A percentile compares a stretch with the other conserved stretches of the same genome.
These are phyloP conservation scores for Anser brachyrhynchus DNA, from an alignment of 2,113 vertebrate species.

Conservation along the genomic window DNA sequence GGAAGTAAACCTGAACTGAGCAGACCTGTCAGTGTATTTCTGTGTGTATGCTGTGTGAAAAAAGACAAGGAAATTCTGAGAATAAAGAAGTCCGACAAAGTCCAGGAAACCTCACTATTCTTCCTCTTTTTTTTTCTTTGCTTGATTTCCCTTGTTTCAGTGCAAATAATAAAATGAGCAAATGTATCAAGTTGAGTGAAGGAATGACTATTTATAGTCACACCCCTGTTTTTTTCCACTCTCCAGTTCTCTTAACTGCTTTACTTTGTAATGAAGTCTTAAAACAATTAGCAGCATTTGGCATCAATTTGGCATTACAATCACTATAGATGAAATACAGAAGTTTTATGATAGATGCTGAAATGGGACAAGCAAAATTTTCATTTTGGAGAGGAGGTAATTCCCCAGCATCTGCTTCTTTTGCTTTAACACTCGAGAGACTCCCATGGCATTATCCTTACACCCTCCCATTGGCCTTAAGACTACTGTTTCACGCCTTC, in stretches of 20 bases:
- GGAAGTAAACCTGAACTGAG: slow-evolving; percentile 14
- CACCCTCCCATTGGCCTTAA: background rate
- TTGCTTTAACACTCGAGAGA: background rate
- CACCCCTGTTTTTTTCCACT: background rate
- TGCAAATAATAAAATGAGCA: background rate
- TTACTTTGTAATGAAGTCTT: background rate
- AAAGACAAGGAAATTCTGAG: slow-evolving; percentile 15
- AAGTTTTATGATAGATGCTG: background rate
- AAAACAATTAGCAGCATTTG: background rate
- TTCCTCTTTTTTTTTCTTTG: background rate
- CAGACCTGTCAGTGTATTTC: background rate
- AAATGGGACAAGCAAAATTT: background rate
- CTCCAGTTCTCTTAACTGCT: background rate
- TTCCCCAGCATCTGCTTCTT: background rate
- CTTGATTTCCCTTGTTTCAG: background rate
- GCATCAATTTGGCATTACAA: background rate
- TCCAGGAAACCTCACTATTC: background rate
- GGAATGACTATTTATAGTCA: background rate
- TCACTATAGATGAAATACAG: background rate
- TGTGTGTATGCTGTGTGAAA: background rate
- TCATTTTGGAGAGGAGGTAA: background rate
- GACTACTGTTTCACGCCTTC: background rate
- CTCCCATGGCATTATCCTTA: background rate
- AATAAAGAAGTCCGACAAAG: slow-evolving; percentile 24
- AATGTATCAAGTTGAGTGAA: background rate